Percentiles rank a stretch among this genome's conserved stretches.
These are phyloP conservation scores for Diceros bicornis DNA, from an alignment of 2,797 vertebrate genomes.

Conservation along the genomic window DNA sequence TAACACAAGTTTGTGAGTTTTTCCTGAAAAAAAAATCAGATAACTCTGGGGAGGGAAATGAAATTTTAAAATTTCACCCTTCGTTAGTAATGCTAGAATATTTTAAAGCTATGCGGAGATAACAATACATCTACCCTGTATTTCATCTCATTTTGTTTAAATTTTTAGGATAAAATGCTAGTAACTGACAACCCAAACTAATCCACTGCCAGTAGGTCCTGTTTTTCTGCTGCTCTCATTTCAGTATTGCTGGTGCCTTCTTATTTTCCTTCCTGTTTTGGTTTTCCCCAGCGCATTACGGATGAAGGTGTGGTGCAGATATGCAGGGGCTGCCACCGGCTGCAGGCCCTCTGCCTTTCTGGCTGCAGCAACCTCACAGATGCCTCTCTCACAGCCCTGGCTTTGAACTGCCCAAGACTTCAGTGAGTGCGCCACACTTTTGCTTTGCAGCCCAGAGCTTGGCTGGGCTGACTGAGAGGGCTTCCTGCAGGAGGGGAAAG, in stretches of 20 bases:
- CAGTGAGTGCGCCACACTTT: constrained; percentile 91
- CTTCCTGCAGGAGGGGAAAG: not conserved
- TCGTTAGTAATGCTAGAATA: not conserved
- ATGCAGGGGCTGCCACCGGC: constrained; percentile 94
- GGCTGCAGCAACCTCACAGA: constrained; percentile 96
- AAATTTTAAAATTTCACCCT: not conserved
- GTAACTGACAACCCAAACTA: not conserved
- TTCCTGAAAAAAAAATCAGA: not conserved
- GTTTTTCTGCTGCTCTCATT: not conserved
- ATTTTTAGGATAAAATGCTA: not conserved
- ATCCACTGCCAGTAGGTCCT: accelerated
- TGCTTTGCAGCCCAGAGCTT: not conserved
- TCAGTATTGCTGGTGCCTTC: not conserved
- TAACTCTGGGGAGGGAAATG: not conserved
- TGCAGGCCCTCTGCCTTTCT: constrained; percentile 95
- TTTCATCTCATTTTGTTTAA: not conserved
- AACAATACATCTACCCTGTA: not conserved
- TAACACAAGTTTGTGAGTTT: constrained; percentile 15
- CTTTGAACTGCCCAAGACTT: constrained; percentile 95
- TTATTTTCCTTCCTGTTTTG: not conserved
- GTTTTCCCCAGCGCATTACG: constrained; percentile 92
- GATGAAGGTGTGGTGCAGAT: constrained; percentile 96
- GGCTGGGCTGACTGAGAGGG: not conserved
- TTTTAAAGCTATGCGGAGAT: not conserved
- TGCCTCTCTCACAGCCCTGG: constrained; percentile 95